Conservation (phyloP, 2,888 invertebrate species). For the Athalia rosae region DNA sequence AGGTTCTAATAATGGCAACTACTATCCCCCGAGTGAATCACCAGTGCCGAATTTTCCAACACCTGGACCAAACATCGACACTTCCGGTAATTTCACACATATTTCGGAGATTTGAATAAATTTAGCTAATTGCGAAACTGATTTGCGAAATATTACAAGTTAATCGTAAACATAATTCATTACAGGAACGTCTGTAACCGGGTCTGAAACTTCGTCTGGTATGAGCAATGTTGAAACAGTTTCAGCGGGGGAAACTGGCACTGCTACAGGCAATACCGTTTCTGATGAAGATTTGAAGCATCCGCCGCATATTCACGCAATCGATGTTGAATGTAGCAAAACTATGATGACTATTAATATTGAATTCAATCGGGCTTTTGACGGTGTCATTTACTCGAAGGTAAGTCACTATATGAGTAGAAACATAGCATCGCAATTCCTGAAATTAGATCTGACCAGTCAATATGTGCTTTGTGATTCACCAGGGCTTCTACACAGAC, state of each 20-base stretch:
- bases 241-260: neutral
- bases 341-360: conserved; percentile 89
- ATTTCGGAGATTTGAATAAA: neutral
- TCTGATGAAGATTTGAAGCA: conserved; percentile 80
- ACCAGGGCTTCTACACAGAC: conserved; percentile 79
- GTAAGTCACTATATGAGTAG: conserved; percentile 59
- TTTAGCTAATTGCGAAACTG: neutral
- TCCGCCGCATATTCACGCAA: conserved; percentile 84
- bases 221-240: neutral
- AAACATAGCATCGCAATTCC: neutral
- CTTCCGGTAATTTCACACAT: conserved; percentile 10
- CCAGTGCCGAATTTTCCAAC: conserved; percentile 51
- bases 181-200: conserved; percentile 5
- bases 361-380: conserved; percentile 85
- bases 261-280: conserved; percentile 22
- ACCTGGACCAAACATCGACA: conserved; percentile 45
- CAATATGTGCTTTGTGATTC: conserved; percentile 15
- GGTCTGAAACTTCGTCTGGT: neutral
- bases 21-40: conserved; percentile 48
- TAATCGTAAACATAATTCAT: conserved; percentile 4
- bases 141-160: neutral
- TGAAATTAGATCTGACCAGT: neutral
- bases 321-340: conserved; percentile 86
- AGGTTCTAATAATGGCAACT: conserved; percentile 43
- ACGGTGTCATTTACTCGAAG: conserved; percentile 88